These are phyloP conservation scores for Trogon surrucura DNA, from an alignment of 2,113 vertebrate genomes.

Conservation along the genomic window DNA sequence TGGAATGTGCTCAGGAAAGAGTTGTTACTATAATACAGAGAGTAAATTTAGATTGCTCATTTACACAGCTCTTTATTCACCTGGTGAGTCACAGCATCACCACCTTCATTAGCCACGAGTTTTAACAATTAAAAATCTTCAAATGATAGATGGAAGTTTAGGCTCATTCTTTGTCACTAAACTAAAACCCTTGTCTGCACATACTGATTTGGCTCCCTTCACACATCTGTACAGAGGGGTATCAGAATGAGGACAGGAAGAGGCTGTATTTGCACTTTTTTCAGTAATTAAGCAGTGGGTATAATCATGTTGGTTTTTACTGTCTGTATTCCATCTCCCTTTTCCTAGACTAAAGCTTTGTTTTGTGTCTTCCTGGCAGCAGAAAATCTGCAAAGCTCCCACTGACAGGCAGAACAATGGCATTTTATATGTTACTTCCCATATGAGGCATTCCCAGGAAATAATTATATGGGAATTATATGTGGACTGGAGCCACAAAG, in stretches of 20 bases:
- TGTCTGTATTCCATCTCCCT: background rate
- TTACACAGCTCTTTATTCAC: constrained; percentile 17
- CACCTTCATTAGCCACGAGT: background rate
- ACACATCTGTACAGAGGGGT: background rate
- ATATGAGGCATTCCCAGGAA: constrained; percentile 26
- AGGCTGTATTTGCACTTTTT: background rate
- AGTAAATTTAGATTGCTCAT: background rate
- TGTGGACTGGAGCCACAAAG: background rate
- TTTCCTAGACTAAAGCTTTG: background rate
- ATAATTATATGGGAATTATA: constrained; percentile 7
- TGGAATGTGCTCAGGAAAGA: background rate
- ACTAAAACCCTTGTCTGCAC: background rate
- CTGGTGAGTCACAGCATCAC: background rate
- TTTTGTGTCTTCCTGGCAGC: constrained; percentile 12
- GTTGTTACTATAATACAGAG: background rate
- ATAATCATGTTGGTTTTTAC: background rate
- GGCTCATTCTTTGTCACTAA: no score
- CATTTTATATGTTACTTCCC: background rate
- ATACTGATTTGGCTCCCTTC: background rate
- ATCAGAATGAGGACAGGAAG: background rate
- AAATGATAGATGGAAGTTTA: background rate
- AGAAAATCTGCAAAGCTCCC: background rate
- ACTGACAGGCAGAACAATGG: background rate
- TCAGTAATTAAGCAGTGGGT: background rate
- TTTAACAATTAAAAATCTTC: background rate